These are phyloP conservation scores for Eristalis intricaria DNA, from an alignment of 2,888 invertebrate species.

Conservation along the genomic window DNA sequence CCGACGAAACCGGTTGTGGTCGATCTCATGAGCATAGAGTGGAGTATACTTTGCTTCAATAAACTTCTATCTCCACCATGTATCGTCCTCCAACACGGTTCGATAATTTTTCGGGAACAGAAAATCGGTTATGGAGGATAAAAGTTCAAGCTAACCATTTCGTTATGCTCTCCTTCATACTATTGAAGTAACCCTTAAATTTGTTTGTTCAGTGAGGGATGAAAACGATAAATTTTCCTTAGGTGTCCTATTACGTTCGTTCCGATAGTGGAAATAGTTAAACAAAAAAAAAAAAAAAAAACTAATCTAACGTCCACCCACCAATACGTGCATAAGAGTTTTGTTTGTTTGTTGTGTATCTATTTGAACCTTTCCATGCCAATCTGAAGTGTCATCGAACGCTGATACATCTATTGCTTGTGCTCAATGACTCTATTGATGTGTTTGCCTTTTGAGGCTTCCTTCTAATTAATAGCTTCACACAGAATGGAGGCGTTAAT, in stretches of 20 bases:
- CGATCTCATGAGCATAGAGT: background rate
- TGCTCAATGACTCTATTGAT: constrained; percentile 50
- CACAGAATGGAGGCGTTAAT: constrained; percentile 28
- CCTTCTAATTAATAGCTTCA: constrained; percentile 57
- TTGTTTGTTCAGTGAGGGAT: constrained; percentile 70
- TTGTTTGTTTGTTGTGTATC: constrained; percentile 32
- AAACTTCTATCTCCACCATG: constrained; percentile 56
- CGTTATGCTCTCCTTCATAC: constrained; percentile 38
- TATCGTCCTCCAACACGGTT: constrained; percentile 67
- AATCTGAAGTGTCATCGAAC: constrained; percentile 50
- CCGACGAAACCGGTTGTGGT: constrained; percentile 8
- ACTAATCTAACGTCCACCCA: constrained; percentile 3
- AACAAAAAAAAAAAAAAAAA: constrained; percentile 32
- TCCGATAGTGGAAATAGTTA: constrained; percentile 34
- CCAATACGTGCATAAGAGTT: background rate
- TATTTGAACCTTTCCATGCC: background rate
- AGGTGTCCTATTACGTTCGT: constrained; percentile 64
- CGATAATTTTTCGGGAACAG: constrained; percentile 69
- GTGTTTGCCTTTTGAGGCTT: constrained; percentile 57
- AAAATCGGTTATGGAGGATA: constrained; percentile 70
- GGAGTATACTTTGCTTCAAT: constrained; percentile 62
- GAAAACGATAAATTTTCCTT: constrained; percentile 70
- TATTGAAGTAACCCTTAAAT: constrained; percentile 60
- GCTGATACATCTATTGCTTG: constrained; percentile 39
- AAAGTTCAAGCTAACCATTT: constrained; percentile 66